These are phyloP conservation scores for Cichladusa arquata DNA, from an alignment of 2,113 vertebrate species.

Conservation along the genomic window DNA sequence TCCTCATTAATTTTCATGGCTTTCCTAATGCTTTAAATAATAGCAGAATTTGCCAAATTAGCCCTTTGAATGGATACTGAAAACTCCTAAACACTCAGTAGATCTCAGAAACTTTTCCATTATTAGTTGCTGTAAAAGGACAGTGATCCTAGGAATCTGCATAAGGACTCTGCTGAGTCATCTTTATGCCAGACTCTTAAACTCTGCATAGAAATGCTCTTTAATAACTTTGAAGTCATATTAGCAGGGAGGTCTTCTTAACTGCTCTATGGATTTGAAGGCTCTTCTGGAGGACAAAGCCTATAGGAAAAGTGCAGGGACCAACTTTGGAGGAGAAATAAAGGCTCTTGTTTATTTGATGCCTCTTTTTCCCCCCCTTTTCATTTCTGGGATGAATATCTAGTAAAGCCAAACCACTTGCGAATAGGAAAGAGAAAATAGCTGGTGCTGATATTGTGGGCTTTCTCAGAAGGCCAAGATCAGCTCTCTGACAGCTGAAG, in stretches of 20 bases:
- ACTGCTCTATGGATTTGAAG: background rate
- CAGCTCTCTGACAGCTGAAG: background rate
- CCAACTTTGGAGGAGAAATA: background rate
- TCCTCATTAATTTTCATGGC: background rate
- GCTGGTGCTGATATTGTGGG: background rate
- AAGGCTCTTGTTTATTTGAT: background rate
- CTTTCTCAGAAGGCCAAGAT: background rate
- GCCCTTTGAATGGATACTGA: background rate
- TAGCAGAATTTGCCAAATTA: background rate
- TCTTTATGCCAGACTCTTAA: background rate
- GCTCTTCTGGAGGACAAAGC: background rate
- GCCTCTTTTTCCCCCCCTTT: fast-evolving
- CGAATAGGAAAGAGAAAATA: background rate
- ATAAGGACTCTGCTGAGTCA: background rate
- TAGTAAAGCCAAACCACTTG: background rate
- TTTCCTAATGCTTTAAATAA: background rate
- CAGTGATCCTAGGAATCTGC: background rate
- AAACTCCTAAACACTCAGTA: background rate
- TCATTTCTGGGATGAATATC: background rate
- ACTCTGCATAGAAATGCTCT: background rate
- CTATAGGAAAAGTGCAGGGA: background rate
- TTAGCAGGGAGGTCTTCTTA: background rate
- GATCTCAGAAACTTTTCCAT: background rate
- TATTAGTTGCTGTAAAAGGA: background rate
- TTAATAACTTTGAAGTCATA: background rate